These are phyloP conservation scores for Neotoxoptera formosana DNA, from an alignment of 1,140 invertebrate genomes.

Conservation along the genomic window DNA sequence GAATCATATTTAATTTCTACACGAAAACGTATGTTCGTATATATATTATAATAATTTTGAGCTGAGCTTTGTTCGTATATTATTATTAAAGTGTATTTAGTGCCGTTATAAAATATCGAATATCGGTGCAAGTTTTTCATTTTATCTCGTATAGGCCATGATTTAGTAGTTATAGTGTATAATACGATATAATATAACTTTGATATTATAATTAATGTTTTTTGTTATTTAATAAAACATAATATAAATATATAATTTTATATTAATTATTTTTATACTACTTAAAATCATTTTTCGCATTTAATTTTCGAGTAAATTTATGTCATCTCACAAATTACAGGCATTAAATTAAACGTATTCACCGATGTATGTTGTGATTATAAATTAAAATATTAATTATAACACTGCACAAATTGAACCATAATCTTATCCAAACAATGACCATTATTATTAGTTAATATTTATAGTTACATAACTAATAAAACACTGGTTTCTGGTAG, in stretches of 20 bases:
- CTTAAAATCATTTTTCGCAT: not conserved
- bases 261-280: no score
- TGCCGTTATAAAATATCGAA: not conserved
- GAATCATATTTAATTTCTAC: not conserved
- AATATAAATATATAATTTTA: no score
- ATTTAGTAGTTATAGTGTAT: no score
- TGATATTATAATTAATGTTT: no score
- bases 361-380: not conserved
- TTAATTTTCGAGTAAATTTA: not conserved
- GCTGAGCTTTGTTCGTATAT: not conserved
- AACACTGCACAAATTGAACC: no score
- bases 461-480: not conserved
- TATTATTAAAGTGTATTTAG: not conserved
- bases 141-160: no score
- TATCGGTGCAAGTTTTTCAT: not conserved
- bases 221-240: no score
- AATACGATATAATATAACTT: no score
- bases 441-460: not conserved
- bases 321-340: no score
- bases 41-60: not conserved
- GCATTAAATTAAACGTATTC: no score
- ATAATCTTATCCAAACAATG: not conserved
- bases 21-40: not conserved
- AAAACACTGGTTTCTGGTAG: no score
- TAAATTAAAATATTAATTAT: not conserved